Evolutionary conservation across 2,113 vertebrate species (phyloP).

Genomic region (Rafetus swinhoei): DNA sequence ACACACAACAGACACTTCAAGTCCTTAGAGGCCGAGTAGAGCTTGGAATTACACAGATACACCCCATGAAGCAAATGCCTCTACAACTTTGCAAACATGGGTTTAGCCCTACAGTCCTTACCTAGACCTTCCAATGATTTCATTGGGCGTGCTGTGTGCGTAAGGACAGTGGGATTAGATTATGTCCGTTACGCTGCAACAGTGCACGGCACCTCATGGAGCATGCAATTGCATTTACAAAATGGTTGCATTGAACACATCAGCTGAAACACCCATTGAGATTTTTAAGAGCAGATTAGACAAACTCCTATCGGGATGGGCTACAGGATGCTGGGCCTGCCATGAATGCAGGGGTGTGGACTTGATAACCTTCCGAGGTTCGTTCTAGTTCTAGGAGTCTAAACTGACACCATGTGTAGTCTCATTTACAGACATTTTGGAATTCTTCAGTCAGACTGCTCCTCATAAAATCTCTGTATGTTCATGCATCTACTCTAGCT

Average conservation of each 20-base stretch:
- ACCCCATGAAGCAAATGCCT: background rate
- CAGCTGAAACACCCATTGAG: background rate
- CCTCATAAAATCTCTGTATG: conserved; percentile 16
- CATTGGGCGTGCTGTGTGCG: background rate
- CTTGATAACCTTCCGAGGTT: too few species aligned
- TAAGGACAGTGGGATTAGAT: background rate
- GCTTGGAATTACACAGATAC: background rate
- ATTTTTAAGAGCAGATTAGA: too few species aligned
- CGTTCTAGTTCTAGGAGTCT: background rate
- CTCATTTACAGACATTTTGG: conserved; percentile 10
- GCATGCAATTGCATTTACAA: background rate
- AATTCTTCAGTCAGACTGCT: conserved; percentile 20
- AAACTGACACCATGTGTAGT: background rate
- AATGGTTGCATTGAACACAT: background rate
- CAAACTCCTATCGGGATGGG: too few species aligned
- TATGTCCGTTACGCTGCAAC: rapidly evolving
- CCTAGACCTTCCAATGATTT: background rate
- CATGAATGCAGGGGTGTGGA: too few species aligned
- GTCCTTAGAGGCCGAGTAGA: background rate
- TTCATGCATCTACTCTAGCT: conserved; percentile 29
- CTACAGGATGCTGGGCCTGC: too few species aligned
- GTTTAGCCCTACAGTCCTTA: background rate
- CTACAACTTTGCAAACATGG: background rate
- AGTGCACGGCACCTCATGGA: rapidly evolving
- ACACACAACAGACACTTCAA: rapidly evolving